Percentiles rank a stretch among this genome's conserved stretches.
Conservation (phyloP, 1,140 invertebrate genomes). For the Bombyx mori region DNA sequence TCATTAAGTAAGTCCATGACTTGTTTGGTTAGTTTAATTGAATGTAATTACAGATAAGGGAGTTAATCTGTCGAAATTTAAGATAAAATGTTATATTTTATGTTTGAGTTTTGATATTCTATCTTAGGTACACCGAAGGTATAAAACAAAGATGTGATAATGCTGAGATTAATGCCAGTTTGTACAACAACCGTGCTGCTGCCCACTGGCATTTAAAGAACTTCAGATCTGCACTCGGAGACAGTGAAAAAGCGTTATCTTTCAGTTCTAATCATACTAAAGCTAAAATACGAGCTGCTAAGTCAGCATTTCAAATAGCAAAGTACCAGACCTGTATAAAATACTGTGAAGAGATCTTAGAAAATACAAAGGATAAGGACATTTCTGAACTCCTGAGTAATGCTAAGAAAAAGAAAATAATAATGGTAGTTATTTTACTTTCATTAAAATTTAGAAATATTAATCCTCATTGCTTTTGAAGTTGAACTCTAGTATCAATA, state of each 20-base stretch:
- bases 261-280: constrained; percentile 86
- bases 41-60: too few relatives aligned
- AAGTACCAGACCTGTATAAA: constrained; percentile 81
- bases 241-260: constrained; percentile 78
- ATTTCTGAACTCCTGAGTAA: constrained; percentile 74
- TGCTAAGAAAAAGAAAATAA: constrained; percentile 76
- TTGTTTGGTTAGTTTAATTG: too few relatives aligned
- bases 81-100: too few relatives aligned
- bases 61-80: too few relatives aligned
- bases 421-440: background rate
- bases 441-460: too few relatives aligned
- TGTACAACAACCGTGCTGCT: constrained; percentile 94
- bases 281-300: constrained; percentile 81
- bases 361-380: constrained; percentile 71
- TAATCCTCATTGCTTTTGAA: too few relatives aligned
- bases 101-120: constrained; percentile 5
- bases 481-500: too few relatives aligned
- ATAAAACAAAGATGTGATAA: constrained; percentile 85
- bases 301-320: constrained; percentile 78
- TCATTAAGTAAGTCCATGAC: too few relatives aligned
- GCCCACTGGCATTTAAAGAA: constrained; percentile 91
- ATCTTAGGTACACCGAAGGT: constrained; percentile 86
- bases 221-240: constrained; percentile 74
- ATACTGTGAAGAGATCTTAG: constrained; percentile 81
- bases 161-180: constrained; percentile 81